A percentile compares a stretch with the other conserved stretches of the same genome.
Conservation (phyloP, 1,140 invertebrate species). For the Tetranychus cinnabarinus region DNA sequence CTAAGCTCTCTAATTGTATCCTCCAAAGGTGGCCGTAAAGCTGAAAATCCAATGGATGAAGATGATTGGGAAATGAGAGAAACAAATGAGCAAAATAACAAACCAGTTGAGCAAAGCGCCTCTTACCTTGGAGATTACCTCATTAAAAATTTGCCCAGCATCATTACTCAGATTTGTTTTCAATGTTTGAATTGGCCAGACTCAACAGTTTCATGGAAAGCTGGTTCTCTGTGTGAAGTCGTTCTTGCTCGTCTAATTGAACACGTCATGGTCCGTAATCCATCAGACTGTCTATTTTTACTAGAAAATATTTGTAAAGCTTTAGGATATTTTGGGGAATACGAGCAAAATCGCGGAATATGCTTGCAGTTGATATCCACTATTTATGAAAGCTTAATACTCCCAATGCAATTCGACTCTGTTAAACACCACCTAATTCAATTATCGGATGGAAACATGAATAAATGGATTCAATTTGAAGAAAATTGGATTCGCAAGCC, state of each 20-base stretch:
- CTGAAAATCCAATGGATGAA: neutral
- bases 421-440: neutral
- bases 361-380: neutral
- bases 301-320: neutral
- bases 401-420: neutral
- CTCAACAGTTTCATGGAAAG: neutral
- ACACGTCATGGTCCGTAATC: neutral
- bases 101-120: neutral
- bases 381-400: neutral
- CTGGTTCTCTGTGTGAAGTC: neutral
- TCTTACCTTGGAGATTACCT: neutral
- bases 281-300: neutral
- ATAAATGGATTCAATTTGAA: constrained; percentile 1
- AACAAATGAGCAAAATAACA: neutral
- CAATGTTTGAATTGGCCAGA: constrained; percentile 2
- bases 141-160: neutral
- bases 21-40: neutral
- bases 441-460: neutral
- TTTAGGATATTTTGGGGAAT: constrained; percentile 1
- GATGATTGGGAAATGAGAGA: neutral
- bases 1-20: neutral
- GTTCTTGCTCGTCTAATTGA: neutral
- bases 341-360: constrained; percentile 1
- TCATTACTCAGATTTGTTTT: neutral
- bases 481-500: neutral